Conservation (phyloP, 2,113 vertebrate species). For the Pandion haliaetus region DNA sequence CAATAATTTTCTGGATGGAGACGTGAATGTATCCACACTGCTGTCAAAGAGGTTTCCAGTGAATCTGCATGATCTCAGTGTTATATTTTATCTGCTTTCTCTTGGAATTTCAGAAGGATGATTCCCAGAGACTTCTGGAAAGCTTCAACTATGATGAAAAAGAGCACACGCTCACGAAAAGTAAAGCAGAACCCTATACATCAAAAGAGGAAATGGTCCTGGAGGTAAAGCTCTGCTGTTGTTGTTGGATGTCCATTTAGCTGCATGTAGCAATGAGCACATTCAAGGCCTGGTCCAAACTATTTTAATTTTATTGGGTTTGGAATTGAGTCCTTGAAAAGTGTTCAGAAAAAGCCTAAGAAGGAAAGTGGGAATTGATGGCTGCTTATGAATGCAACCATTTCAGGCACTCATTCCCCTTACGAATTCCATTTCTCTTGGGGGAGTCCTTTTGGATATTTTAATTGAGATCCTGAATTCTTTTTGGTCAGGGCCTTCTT, state of each 20-base stretch:
- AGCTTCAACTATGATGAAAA: slow-evolving; percentile 57
- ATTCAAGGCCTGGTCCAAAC: neutral
- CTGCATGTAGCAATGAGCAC: neutral
- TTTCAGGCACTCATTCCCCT: neutral
- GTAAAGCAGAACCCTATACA: neutral
- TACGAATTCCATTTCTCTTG: neutral
- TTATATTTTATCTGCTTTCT: neutral
- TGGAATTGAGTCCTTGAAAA: neutral
- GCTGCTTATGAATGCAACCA: neutral
- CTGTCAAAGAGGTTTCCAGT: neutral
- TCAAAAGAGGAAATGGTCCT: neutral
- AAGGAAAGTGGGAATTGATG: neutral
- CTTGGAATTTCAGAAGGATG: slow-evolving; percentile 72
- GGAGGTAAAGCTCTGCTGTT: slow-evolving; percentile 48
- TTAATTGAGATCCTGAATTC: neutral
- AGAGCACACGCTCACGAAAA: neutral
- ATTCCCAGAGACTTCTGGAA: slow-evolving; percentile 78
- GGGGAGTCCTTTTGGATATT: neutral
- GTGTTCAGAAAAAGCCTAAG: neutral
- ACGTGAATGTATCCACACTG: neutral
- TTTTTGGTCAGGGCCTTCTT: neutral
- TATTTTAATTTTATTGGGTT: neutral
- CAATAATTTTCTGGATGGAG: neutral
- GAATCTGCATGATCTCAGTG: neutral
- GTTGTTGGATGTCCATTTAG: neutral